Base-by-base conservation (phyloP, 1,140 invertebrate genomes). In the Cyphomyrmex costatus region DNA sequence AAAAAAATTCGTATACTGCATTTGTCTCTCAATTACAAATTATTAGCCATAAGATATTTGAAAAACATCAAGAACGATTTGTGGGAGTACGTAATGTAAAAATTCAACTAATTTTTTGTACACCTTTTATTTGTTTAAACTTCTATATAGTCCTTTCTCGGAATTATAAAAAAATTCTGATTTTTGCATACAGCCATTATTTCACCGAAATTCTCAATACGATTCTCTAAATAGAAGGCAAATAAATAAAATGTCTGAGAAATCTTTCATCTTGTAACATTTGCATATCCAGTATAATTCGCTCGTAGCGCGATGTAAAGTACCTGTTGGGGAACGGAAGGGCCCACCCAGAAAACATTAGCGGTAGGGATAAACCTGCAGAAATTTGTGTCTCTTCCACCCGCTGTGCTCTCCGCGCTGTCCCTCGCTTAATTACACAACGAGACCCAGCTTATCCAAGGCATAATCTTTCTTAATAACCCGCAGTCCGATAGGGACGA, bases 381-480 rank as follows among this genome's bases (percentile, higher is more conserved):
- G 89, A 90, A 90, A 90, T 90, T 88, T 87, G 86, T 90, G 89
- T 90, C 89, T 74, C 89, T 70, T 88, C 89, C 33, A 73, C 89
- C 89, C 24, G 88, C 88, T 89, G 89, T 33, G 89, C 36, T 82
- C 53, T 14, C 58, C 79, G 24, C 56, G 51, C 56, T 86, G 88
- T 90, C 76, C 83, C 86, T 84, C 88, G 92, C 91, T 92, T 92
- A 94, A 93, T 94, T 93, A 92, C 92, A 92, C 91, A 91, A 92
- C 88, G 90, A 89, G 82, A 90, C 86, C 86, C 63, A 70, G 87
- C 91, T 93, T 93, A 93, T 93, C 91, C 80, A 66, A 77, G 56
- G 85, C 73, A 87, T 74, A 79, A 90, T 90, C 89, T 90, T 78
- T 76, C 65, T 53, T 82, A 89, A 89, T 84, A 89, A 85, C 83